Evolutionary conservation across 2,113 vertebrate species (phyloP).

Genomic region (Trichomycterus rosablanca): DNA sequence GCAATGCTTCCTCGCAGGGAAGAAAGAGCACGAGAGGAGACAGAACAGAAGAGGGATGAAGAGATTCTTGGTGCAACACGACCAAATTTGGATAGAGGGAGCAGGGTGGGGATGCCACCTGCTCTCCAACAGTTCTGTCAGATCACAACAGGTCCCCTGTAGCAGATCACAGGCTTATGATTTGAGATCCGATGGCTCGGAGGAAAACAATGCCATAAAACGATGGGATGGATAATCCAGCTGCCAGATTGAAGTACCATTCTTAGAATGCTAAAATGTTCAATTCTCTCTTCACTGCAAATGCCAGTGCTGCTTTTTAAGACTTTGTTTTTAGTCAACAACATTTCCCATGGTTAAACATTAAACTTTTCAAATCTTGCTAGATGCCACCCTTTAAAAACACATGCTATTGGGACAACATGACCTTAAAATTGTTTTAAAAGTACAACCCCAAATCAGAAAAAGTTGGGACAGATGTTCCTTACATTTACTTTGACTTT

Average conservation of each 20-base stretch:
- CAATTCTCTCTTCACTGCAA: no score
- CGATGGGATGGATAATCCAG: slow-evolving; percentile 21
- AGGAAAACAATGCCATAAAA: slow-evolving; percentile 1
- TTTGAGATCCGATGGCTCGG: slow-evolving; percentile 4
- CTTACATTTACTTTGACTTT: not conserved
- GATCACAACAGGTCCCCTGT: slow-evolving; percentile 27
- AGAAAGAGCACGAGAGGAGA: slow-evolving; percentile 22
- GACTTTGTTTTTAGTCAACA: slow-evolving; percentile 6
- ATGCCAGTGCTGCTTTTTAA: slow-evolving; percentile 1
- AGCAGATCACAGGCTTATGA: slow-evolving; percentile 21
- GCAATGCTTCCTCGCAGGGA: slow-evolving; percentile 31
- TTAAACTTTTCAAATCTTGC: no score
- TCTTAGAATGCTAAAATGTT: no score
- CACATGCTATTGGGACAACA: no score
- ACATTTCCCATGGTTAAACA: not conserved
- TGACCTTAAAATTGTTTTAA: no score
- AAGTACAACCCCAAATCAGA: no score
- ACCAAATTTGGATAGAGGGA: slow-evolving; percentile 34
- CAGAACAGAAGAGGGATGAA: slow-evolving; percentile 16
- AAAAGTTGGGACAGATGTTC: not conserved
- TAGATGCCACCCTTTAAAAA: no score
- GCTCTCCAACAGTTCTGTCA: slow-evolving; percentile 45
- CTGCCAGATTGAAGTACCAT: no score
- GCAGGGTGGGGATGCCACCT: slow-evolving; percentile 37
- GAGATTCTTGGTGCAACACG: slow-evolving; percentile 19